These are phyloP conservation scores for Trissolcus japonicus DNA, from an alignment of 2,888 invertebrate genomes.

Conservation along the genomic window DNA sequence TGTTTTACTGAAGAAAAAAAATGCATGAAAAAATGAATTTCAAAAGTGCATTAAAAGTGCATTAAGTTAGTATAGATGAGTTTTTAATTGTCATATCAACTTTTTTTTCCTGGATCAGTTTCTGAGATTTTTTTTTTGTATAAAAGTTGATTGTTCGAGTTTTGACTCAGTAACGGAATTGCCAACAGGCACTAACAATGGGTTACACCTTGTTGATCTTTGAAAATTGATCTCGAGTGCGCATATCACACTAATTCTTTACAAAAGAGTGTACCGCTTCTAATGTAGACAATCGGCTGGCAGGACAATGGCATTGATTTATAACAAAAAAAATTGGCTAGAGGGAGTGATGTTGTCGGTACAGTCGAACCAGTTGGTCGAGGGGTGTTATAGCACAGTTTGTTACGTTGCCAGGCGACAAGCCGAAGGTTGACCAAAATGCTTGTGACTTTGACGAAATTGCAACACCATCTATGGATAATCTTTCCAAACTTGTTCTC, in stretches of 20 bases:
- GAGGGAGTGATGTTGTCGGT: conserved; percentile 44
- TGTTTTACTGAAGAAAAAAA: no score
- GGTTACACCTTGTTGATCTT: conserved; percentile 39
- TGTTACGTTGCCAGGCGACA: conserved; percentile 56
- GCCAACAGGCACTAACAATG: conserved; percentile 8
- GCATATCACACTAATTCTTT: conserved; percentile 27
- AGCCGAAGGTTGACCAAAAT: conserved; percentile 49
- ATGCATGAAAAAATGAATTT: no score
- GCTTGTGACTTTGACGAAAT: conserved; percentile 7
- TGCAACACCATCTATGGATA: no score
- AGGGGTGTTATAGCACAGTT: conserved; percentile 39
- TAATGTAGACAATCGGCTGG: conserved; percentile 53
- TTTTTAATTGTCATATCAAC: no score
- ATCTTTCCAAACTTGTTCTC: no score
- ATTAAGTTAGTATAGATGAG: no score
- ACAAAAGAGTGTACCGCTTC: conserved; percentile 34
- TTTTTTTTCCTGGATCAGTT: no score
- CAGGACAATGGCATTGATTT: conserved; percentile 57
- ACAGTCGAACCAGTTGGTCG: conserved; percentile 45
- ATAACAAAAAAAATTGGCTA: conserved; percentile 49
- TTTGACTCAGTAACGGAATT: conserved; percentile 17
- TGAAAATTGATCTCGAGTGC: conserved; percentile 34
- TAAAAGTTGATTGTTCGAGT: neutral
- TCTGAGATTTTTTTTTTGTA: no score
- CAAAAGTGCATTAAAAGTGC: no score